Evolutionary conservation across 2,797 vertebrate genomes (phyloP).

Genomic region (Thunnus albacares): DNA sequence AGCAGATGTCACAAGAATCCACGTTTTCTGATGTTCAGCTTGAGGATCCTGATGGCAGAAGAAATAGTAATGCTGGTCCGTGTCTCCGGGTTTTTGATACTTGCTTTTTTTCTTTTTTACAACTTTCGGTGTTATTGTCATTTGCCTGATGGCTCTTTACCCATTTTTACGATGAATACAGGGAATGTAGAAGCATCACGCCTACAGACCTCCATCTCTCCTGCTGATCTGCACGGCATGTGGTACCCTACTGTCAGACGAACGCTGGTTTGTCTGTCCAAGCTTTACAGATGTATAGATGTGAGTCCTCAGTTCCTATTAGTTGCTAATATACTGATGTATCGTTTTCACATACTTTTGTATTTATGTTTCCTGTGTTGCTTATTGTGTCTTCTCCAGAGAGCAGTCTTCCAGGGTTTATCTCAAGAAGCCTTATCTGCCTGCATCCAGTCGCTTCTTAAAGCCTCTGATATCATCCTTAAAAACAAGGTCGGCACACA

Average conservation of each 20-base stretch:
- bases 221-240: constrained; percentile 98
- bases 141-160: constrained; percentile 43
- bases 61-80: constrained; percentile 85
- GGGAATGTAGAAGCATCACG: constrained; percentile 87
- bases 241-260: constrained; percentile 99
- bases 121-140: constrained; percentile 22
- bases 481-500: constrained; percentile 94
- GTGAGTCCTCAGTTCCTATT: constrained; percentile 83
- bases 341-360: constrained; percentile 18
- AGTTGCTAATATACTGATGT: constrained; percentile 1
- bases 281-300: constrained; percentile 98
- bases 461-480: constrained; percentile 94
- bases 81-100: constrained; percentile 39
- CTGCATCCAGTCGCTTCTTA: constrained; percentile 95
- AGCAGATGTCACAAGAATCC: constrained; percentile 84
- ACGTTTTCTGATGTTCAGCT: constrained; percentile 93
- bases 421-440: constrained; percentile 98
- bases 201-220: constrained; percentile 90
- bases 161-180: constrained; percentile 58
- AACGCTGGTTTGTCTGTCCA: constrained; percentile 97
- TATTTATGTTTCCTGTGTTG: constrained; percentile 37
- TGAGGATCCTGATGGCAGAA: constrained; percentile 88
- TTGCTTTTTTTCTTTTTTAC: not conserved
- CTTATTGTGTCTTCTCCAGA: constrained; percentile 84
- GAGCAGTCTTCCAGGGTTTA: constrained; percentile 97